These are phyloP conservation scores for Belonocnema kinseyi DNA, from an alignment of 1,140 invertebrate genomes.

Conservation along the genomic window DNA sequence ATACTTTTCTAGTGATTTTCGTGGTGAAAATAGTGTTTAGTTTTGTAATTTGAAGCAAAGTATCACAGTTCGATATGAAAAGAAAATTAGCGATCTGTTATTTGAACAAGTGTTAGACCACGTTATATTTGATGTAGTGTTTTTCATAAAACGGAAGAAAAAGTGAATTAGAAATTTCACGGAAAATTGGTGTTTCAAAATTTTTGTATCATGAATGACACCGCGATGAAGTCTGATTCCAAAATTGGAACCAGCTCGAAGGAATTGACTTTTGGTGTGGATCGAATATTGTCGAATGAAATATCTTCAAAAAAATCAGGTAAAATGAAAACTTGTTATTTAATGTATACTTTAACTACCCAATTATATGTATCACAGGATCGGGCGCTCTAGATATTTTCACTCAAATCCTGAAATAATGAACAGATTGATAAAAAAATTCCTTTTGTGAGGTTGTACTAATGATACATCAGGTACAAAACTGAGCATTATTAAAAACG, in stretches of 20 bases:
- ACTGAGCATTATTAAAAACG: no score
- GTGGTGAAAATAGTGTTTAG: no score
- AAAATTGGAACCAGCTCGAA: slow-evolving; percentile 45
- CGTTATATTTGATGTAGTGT: background rate
- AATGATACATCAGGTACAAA: no score
- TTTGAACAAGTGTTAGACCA: background rate
- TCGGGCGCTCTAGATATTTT: no score
- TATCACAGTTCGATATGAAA: no score
- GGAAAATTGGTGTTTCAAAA: background rate
- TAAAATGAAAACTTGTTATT: slow-evolving; percentile 44
- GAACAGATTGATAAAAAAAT: no score
- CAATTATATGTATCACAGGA: no score
- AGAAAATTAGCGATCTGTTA: no score
- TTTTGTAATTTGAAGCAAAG: no score
- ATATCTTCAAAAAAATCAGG: slow-evolving; percentile 55
- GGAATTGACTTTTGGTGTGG: slow-evolving; percentile 74
- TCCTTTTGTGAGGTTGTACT: no score
- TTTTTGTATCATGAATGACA: slow-evolving; percentile 37
- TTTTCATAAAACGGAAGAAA: background rate
- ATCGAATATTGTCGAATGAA: slow-evolving; percentile 74
- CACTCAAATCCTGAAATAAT: no score
- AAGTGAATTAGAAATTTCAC: background rate
- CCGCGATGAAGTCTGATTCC: slow-evolving; percentile 38
- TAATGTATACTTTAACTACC: background rate
- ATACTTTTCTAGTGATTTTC: no score